phyloP scores from a whole-genome alignment of 2,888 invertebrate species.

The Neoaliturus tenellus region DNA sequence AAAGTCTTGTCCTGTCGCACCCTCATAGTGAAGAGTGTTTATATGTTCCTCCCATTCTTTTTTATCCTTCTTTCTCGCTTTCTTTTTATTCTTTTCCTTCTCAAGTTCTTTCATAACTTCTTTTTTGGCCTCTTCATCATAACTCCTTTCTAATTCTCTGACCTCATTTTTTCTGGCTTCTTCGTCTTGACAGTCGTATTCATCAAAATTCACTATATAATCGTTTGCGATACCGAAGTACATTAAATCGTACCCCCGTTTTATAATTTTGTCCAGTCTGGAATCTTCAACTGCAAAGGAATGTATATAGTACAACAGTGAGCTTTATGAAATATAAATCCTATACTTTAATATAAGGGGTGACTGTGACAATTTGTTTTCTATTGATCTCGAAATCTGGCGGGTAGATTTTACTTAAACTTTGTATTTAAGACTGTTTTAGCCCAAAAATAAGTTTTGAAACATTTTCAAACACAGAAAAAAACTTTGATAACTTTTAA shows the following conservation, averaged over 20 bases:
- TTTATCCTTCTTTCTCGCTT: neutral
- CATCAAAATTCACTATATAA: neutral
- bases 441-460: too few relatives aligned
- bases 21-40: neutral
- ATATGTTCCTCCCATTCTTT: neutral
- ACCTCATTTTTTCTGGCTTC: neutral
- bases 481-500: too few relatives aligned
- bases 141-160: neutral
- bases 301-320: too few relatives aligned
- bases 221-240: neutral
- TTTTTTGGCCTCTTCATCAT: neutral
- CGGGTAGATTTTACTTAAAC: too few relatives aligned
- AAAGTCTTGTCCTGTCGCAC: neutral
- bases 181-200: neutral
- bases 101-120: neutral
- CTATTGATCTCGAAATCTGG: too few relatives aligned
- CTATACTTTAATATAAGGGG: too few relatives aligned
- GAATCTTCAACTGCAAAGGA: neutral
- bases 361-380: too few relatives aligned
- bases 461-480: too few relatives aligned
- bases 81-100: neutral
- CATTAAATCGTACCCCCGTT: neutral
- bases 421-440: too few relatives aligned
- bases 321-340: too few relatives aligned
- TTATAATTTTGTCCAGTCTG: neutral